Evolutionary conservation across 1,140 invertebrate genomes (phyloP).

Genomic region (Leptinotarsa defecta): DNA sequence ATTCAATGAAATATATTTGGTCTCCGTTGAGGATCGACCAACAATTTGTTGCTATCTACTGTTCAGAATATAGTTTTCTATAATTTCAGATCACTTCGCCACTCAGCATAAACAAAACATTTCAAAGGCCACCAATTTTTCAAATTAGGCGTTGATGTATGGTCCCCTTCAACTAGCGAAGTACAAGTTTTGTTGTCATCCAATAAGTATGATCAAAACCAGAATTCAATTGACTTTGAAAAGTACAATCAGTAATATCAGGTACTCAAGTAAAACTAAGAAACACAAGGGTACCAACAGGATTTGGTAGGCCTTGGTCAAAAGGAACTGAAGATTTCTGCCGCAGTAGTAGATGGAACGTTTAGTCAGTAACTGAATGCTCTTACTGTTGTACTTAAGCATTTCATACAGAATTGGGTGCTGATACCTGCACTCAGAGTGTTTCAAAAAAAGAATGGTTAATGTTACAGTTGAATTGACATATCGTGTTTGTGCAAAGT

Average conservation of each 20-base stretch:
- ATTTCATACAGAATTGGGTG: too few relatives aligned
- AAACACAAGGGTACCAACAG: neutral
- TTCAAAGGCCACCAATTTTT: neutral
- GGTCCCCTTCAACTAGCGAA: neutral
- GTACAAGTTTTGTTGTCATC: neutral
- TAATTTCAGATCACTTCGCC: neutral
- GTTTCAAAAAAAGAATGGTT: too few relatives aligned
- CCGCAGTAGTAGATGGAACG: too few relatives aligned
- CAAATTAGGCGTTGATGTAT: neutral
- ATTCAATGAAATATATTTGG: neutral
- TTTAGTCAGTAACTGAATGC: too few relatives aligned
- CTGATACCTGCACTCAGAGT: too few relatives aligned
- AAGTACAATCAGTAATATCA: neutral
- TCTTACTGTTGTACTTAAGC: too few relatives aligned
- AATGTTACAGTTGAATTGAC: too few relatives aligned
- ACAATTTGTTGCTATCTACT: neutral
- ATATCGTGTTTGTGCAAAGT: too few relatives aligned
- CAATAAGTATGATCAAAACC: neutral
- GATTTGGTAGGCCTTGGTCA: neutral
- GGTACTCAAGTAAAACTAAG: neutral
- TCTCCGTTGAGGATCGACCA: neutral
- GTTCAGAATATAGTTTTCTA: neutral
- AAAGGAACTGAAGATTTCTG: too few relatives aligned
- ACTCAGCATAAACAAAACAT: neutral
- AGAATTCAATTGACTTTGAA: neutral